phyloP scores from a whole-genome alignment of 2,888 invertebrate species.

The Acanthosepion esculentum region DNA sequence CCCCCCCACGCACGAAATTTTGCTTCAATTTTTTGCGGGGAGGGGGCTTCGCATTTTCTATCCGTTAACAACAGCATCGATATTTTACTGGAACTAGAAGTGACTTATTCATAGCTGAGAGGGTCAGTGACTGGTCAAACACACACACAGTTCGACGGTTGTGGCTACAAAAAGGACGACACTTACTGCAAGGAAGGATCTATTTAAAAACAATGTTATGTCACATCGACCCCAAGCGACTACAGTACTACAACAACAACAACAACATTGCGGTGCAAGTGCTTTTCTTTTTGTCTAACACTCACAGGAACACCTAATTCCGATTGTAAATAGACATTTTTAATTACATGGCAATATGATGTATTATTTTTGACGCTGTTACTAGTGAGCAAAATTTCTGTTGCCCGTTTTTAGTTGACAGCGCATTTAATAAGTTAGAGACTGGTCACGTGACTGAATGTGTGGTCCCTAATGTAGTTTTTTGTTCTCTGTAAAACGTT shows the following conservation, averaged over 20 bases:
- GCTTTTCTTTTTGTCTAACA: not conserved
- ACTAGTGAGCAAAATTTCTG: not conserved
- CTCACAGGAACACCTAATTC: not conserved
- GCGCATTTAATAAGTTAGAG: not conserved
- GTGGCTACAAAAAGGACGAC: not conserved
- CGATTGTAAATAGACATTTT: not conserved
- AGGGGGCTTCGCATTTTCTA: too few species aligned
- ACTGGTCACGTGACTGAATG: not conserved
- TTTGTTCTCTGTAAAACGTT: too few species aligned
- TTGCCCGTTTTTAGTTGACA: not conserved
- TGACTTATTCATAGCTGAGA: too few species aligned
- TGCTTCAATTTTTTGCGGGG: too few species aligned
- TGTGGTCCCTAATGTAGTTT: not conserved
- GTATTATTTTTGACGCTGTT: not conserved
- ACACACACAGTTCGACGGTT: not conserved
- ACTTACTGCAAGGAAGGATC: not conserved
- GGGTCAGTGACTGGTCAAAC: not conserved
- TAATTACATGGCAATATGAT: not conserved
- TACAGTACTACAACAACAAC: not conserved
- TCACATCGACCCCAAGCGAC: not conserved
- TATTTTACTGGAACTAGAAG: too few species aligned
- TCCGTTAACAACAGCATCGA: too few species aligned
- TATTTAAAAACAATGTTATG: slow-evolving; percentile 5
- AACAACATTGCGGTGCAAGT: not conserved
- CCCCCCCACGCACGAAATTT: too few species aligned